Percentiles rank a stretch among this genome's conserved stretches.
Evolutionary conservation across 2,797 vertebrate genomes (phyloP).

Genomic region (Moxostoma hubbsi): DNA sequence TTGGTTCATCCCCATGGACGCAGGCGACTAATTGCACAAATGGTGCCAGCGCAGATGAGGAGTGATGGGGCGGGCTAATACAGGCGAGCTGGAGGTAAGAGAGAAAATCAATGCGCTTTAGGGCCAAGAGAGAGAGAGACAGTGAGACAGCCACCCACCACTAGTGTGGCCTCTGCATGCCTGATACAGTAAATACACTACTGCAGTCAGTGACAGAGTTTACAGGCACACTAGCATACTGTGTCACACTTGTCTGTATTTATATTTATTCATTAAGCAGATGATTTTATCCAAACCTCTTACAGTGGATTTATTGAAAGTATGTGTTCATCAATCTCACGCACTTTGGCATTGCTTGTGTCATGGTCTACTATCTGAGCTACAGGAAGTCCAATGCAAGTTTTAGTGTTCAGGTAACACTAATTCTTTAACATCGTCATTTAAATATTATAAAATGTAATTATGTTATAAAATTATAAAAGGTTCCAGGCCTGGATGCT

Average conservation of each 20-base stretch:
- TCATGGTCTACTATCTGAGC: too few species aligned
- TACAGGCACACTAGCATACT: conserved; percentile 13
- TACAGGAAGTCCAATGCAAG: too few species aligned
- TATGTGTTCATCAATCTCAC: conserved; percentile 6
- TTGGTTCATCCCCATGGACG: conserved; percentile 53
- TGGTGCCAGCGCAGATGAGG: conserved; percentile 76
- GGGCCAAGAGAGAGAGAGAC: conserved; percentile 29
- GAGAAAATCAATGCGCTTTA: conserved; percentile 42
- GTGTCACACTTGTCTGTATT: neutral
- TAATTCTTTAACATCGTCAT: too few species aligned
- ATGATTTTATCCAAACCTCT: too few species aligned
- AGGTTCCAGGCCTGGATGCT: too few species aligned
- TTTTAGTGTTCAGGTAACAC: too few species aligned
- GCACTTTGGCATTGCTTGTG: neutral
- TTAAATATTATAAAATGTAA: too few species aligned
- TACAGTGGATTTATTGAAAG: neutral
- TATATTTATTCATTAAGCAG: neutral
- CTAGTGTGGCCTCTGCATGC: conserved; percentile 17
- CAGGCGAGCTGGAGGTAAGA: conserved; percentile 53
- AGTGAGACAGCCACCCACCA: conserved; percentile 43
- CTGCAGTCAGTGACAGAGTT: conserved; percentile 33
- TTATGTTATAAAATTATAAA: too few species aligned
- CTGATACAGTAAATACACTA: conserved; percentile 59
- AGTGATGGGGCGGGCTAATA: conserved; percentile 74
- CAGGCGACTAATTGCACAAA: conserved; percentile 74